A percentile compares a stretch with the other conserved stretches of the same genome.
phyloP scores from a whole-genome alignment of 2,797 vertebrate genomes.

The Pygocentrus nattereri region DNA sequence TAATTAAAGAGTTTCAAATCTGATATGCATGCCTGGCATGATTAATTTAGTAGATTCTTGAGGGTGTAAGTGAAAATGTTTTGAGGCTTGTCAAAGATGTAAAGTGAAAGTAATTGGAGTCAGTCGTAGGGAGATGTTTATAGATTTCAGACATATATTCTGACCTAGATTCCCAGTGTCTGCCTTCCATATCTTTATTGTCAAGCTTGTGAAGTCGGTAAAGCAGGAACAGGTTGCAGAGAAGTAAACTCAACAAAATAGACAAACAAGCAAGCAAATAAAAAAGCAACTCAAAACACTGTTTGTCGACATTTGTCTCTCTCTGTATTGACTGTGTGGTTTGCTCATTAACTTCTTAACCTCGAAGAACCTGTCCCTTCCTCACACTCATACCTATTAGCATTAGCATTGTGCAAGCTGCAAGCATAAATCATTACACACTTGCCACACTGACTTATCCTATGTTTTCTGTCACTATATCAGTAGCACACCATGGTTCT shows the following conservation, averaged over 20 bases:
- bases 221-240: slow-evolving; percentile 23
- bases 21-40: slow-evolving; percentile 26
- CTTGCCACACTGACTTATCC: too few species aligned
- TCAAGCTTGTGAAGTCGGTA: slow-evolving; percentile 38
- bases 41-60: slow-evolving; percentile 38
- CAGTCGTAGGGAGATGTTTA: slow-evolving; percentile 33
- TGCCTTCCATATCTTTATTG: slow-evolving; percentile 34
- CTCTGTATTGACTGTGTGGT: neutral
- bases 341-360: neutral
- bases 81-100: slow-evolving; percentile 31
- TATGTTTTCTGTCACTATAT: too few species aligned
- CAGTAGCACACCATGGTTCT: too few species aligned
- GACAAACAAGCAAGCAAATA: neutral
- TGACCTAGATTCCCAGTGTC: slow-evolving; percentile 60
- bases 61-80: slow-evolving; percentile 25
- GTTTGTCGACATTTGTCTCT: neutral
- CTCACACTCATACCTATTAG: too few species aligned
- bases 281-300: neutral
- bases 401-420: too few species aligned
- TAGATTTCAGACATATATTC: slow-evolving; percentile 41
- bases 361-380: neutral
- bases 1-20: slow-evolving; percentile 4
- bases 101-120: slow-evolving; percentile 34
- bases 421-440: too few species aligned
- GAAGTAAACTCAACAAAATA: slow-evolving; percentile 8